Evolutionary conservation across 2,888 invertebrate species (phyloP).

Genomic region (Acronicta aceris): DNA sequence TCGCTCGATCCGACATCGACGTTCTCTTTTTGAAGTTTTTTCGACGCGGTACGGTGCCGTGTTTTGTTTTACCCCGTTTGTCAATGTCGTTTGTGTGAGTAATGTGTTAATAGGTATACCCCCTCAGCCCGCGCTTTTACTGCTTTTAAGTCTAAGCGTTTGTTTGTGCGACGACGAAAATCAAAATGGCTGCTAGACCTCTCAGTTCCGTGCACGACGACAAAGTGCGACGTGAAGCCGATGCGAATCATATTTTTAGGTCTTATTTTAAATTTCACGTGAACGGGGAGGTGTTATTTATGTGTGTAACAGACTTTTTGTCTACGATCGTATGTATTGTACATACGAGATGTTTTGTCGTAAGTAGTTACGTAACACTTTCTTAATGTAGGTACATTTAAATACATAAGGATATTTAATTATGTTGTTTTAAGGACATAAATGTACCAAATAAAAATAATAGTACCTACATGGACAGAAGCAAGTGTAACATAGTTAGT

Average conservation of each 20-base stretch:
- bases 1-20: slow-evolving; percentile 63
- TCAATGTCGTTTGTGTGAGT: slow-evolving; percentile 71
- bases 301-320: too few species aligned
- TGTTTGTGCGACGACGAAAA: slow-evolving; percentile 64
- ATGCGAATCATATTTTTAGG: slow-evolving; percentile 20
- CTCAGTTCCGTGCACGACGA: slow-evolving; percentile 39
- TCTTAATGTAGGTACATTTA: too few species aligned
- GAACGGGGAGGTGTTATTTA: not conserved
- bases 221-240: slow-evolving; percentile 28
- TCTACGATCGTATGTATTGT: not conserved
- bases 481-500: not conserved
- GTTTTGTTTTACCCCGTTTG: slow-evolving; percentile 70
- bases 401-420: too few species aligned
- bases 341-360: too few species aligned
- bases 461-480: too few species aligned
- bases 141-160: slow-evolving; percentile 69
- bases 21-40: slow-evolving; percentile 67
- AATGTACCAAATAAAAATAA: too few species aligned
- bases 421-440: too few species aligned
- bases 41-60: slow-evolving; percentile 57
- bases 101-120: slow-evolving; percentile 72
- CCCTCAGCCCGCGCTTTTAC: slow-evolving; percentile 60
- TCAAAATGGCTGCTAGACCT: slow-evolving; percentile 65
- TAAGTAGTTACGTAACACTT: too few species aligned
- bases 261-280: slow-evolving; percentile 1